Percentiles rank a stretch among this genome's conserved stretches.
These are phyloP conservation scores for Penelope pileata DNA, from an alignment of 2,113 vertebrate species.

Conservation along the genomic window DNA sequence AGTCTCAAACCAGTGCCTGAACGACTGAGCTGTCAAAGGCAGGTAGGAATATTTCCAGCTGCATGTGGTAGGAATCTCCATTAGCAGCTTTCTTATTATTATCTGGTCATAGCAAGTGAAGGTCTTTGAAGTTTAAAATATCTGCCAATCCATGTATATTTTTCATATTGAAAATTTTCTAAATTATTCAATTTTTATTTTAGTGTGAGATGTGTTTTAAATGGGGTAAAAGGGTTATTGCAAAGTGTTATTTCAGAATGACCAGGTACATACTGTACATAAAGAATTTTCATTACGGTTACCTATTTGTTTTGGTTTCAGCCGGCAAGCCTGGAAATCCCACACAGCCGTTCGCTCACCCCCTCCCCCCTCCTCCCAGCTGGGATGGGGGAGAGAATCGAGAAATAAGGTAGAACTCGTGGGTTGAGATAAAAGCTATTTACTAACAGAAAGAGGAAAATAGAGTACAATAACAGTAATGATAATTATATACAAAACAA, in stretches of 20 bases:
- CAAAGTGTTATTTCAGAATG: not conserved
- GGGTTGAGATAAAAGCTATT: too few relatives aligned
- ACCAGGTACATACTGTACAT: not conserved
- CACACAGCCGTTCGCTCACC: too few relatives aligned
- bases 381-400: too few relatives aligned
- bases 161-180: not conserved
- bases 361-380: too few relatives aligned
- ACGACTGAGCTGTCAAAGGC: not conserved
- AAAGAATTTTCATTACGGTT: not conserved
- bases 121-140: not conserved
- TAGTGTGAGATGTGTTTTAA: not conserved
- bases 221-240: not conserved
- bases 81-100: not conserved
- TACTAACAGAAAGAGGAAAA: too few relatives aligned
- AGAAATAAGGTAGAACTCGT: too few relatives aligned
- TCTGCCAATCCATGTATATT: not conserved
- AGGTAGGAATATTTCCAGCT: not conserved
- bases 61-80: not conserved
- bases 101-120: not conserved
- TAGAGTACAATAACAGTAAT: too few relatives aligned
- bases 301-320: too few relatives aligned
- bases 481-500: too few relatives aligned
- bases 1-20: not conserved
- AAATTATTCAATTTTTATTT: not conserved
- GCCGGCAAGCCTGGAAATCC: too few relatives aligned